These are phyloP conservation scores for Drosophila pallidifrons DNA, from an alignment of 1,140 invertebrate species.

Conservation along the genomic window DNA sequence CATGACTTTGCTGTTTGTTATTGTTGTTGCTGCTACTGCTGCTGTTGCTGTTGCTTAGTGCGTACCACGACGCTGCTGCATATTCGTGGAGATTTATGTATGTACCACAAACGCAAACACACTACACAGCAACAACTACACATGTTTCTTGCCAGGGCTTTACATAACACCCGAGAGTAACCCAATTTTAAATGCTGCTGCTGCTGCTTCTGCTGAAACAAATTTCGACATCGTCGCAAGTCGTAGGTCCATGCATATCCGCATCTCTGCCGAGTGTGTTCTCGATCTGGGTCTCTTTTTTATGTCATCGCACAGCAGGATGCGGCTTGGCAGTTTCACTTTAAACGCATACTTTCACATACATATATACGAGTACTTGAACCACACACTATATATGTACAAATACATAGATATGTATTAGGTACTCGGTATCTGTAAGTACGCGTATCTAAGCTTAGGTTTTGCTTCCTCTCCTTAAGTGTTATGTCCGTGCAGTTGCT, in stretches of 20 bases:
- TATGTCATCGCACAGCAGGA: slow-evolving; percentile 61
- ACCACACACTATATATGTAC: neutral
- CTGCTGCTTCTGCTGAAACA: slow-evolving; percentile 66
- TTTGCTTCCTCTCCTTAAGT: slow-evolving; percentile 45
- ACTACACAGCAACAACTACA: slow-evolving; percentile 20
- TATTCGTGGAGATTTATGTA: slow-evolving; percentile 72
- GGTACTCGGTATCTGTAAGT: slow-evolving; percentile 28
- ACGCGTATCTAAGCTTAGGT: slow-evolving; percentile 49
- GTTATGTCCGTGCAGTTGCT: slow-evolving; percentile 60
- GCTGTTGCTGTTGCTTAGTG: slow-evolving; percentile 43
- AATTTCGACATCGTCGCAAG: slow-evolving; percentile 53
- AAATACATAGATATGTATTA: neutral
- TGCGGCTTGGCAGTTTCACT: slow-evolving; percentile 12
- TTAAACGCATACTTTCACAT: slow-evolving; percentile 26
- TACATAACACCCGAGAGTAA: slow-evolving; percentile 68
- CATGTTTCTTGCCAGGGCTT: slow-evolving; percentile 35
- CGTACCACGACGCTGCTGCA: slow-evolving; percentile 56
- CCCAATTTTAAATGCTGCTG: slow-evolving; percentile 68
- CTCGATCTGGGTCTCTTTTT: slow-evolving; percentile 39
- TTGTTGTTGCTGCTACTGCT: neutral
- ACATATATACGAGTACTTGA: neutral
- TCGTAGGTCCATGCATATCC: slow-evolving; percentile 17
- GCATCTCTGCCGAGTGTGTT: slow-evolving; percentile 26
- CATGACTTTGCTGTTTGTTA: slow-evolving; percentile 42
- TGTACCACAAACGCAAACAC: slow-evolving; percentile 38